Evolutionary conservation across 2,888 invertebrate genomes (phyloP), one percentile per base, ranked within the genome.

Genomic region (Drosophila recens): DNA sequence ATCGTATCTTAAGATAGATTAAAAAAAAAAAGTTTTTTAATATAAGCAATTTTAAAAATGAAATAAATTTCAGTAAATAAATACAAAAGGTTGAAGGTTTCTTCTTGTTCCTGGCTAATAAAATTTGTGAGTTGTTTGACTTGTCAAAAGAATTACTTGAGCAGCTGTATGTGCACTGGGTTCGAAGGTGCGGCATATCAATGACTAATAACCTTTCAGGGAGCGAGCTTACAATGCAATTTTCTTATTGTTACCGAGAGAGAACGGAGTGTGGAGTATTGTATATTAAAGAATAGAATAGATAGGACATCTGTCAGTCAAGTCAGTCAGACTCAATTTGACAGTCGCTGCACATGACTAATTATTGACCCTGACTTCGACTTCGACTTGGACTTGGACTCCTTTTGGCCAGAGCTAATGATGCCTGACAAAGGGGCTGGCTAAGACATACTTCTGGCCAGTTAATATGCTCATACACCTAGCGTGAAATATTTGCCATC

Each of bases 401-500:
- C 63, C 36, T 62, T 74, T 59, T 62, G 63, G 66, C 45, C 69
- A 48, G 52, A 75, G 65, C 87, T 84, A 86, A 86, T 86, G 85
- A 86, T 78, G 85, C 85, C 79, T 86, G 87, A 86, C 89, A 46
- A 85, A 85, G 82, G 56, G 48, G 51, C 49, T 40, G 45, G 36
- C 62, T 23, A 27, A 43, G 61, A 43, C 15, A 54, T 30, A 30
- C 45, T n/a, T 9, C 11, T 6, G 13, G 17, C 4, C 23, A 17
- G 54, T 15, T 10, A 38, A 38, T 3, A 38, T 38, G 2, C 36
- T 38, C 2, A 6, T 36, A 11, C n/a, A 33, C 11, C 34, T 34
- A 87, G 82, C 87, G 87, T 86, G 79, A 86, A 86, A 87, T 86
- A 86, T 89, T 82, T 62, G 82, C 89, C 78, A 86, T 89, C 75